These are phyloP conservation scores for Cotesia typhae DNA, from an alignment of 1,140 invertebrate species.

Conservation along the genomic window DNA sequence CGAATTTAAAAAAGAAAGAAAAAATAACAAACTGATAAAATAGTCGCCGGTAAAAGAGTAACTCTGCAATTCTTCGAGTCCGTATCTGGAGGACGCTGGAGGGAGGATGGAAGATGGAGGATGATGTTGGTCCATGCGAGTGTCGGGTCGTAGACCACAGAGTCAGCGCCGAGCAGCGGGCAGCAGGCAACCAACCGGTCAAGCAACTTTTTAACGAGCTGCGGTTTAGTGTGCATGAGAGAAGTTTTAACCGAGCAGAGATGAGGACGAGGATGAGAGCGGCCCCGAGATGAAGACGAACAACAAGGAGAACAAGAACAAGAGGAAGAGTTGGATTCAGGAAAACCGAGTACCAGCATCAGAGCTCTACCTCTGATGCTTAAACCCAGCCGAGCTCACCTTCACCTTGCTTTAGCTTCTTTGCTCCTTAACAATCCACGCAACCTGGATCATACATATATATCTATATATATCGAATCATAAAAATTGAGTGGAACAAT, in stretches of 20 bases:
- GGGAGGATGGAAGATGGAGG: conserved; percentile 29
- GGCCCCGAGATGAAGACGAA: too few relatives aligned
- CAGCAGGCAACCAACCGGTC: conserved; percentile 65
- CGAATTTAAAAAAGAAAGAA: conserved; percentile 20
- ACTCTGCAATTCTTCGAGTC: background rate
- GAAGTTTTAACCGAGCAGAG: conserved; percentile 44
- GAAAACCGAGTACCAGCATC: conserved; percentile 47
- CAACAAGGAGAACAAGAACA: too few relatives aligned
- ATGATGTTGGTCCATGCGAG: conserved; percentile 53
- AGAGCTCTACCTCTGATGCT: conserved; percentile 24
- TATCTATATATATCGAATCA: background rate
- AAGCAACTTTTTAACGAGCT: conserved; percentile 67
- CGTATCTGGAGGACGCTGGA: conserved; percentile 10
- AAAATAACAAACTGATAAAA: conserved; percentile 21
- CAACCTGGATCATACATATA: conserved; percentile 51
- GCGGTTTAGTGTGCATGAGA: conserved; percentile 52
- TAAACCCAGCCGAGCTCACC: conserved; percentile 57
- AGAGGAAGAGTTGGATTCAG: conserved; percentile 25
- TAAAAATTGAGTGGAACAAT: too few relatives aligned
- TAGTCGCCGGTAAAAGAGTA: conserved; percentile 15
- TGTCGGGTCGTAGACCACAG: conserved; percentile 66
- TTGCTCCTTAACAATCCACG: conserved; percentile 34
- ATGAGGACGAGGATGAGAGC: too few relatives aligned
- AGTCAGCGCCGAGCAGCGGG: conserved; percentile 56
- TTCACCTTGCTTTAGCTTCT: conserved; percentile 39